Evolutionary conservation across 2,888 invertebrate species (phyloP), one percentile per base, ranked within the genome.

Genomic region (Thymelicus acteon): DNA sequence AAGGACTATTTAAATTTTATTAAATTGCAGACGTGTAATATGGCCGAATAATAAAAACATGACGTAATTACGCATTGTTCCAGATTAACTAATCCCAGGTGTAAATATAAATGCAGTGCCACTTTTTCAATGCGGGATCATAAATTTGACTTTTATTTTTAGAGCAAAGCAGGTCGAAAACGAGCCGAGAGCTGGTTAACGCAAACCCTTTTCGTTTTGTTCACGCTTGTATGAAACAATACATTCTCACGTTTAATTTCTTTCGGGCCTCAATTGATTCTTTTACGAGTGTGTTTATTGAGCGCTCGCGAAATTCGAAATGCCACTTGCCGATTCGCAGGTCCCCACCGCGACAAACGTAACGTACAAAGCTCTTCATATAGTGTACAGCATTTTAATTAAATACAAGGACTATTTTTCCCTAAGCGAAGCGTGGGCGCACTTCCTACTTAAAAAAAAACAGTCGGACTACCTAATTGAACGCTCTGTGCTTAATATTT

Each of bases 201-300:
- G 86, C 89, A 85, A 87, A 88, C 82, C 82, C 86, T 90, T 90
- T 88, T 90, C 84, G 86, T 91, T 91, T 92, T 89, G 88, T 92
- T 89, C 87, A 86, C 91, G 90, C 88, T 87, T 83, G 83, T 89
- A 90, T 88, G 90, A 88, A 93, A 93, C 93, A 93, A 93, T 93
- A 92, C 91, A 87, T 93, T 93, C 93, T 92, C 93, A 92, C 93
- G 91, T 93, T 92, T 92, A 92, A 93, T 93, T 93, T 90, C 91
- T 91, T 92, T 91, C 87, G 88, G 87, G 82, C 85, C 85, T 88
- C 91, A 91, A 93, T 92, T 90, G 92, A 89, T 91, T 89, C 89
- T 90, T 93, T 93, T 92, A 93, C 87, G 92, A 92, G 86, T 92
- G 90, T 93, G 93, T 93, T 93, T 93, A 93, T 93, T 92, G 91